These are phyloP conservation scores for Scaptomyza graminum DNA, from an alignment of 1,140 invertebrate species.

Conservation along the genomic window DNA sequence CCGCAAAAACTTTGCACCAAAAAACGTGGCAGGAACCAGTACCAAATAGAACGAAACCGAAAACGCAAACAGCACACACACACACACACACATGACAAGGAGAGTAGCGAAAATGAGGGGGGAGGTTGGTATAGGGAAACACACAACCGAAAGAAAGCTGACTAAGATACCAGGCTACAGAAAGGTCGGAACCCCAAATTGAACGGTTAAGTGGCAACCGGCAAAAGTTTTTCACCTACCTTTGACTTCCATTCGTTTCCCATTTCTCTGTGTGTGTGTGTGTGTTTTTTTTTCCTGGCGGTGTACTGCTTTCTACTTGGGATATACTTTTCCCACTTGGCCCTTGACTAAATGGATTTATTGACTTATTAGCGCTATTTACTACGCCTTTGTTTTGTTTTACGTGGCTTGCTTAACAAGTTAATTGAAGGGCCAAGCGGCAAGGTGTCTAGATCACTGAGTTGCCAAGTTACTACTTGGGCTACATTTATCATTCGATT, in stretches of 20 bases:
- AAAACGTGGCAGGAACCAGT: constrained; percentile 53
- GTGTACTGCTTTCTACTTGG: neutral
- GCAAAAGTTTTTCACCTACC: constrained; percentile 48
- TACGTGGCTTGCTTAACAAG: neutral
- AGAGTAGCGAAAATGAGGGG: neutral
- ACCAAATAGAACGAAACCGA: constrained; percentile 25
- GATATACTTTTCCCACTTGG: constrained; percentile 26
- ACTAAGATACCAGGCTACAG: constrained; percentile 25
- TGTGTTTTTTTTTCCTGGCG: too few relatives aligned
- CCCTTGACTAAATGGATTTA: constrained; percentile 56
- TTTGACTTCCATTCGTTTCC: constrained; percentile 26
- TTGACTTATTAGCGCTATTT: constrained; percentile 60
- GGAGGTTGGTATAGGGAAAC: too few relatives aligned
- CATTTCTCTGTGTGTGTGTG: neutral
- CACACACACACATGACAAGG: constrained; percentile 19
- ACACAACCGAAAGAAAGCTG: neutral
- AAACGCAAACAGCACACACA: constrained; percentile 3
- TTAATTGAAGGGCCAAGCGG: constrained; percentile 26
- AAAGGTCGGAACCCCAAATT: constrained; percentile 61
- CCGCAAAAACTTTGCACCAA: constrained; percentile 81
- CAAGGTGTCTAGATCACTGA: neutral
- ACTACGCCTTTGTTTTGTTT: neutral
- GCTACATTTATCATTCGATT: constrained; percentile 11
- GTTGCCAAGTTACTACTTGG: too few relatives aligned
- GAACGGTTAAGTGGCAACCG: constrained; percentile 65